phyloP scores from a whole-genome alignment of 1,140 invertebrate genomes.

The Helicoverpa armigera region DNA sequence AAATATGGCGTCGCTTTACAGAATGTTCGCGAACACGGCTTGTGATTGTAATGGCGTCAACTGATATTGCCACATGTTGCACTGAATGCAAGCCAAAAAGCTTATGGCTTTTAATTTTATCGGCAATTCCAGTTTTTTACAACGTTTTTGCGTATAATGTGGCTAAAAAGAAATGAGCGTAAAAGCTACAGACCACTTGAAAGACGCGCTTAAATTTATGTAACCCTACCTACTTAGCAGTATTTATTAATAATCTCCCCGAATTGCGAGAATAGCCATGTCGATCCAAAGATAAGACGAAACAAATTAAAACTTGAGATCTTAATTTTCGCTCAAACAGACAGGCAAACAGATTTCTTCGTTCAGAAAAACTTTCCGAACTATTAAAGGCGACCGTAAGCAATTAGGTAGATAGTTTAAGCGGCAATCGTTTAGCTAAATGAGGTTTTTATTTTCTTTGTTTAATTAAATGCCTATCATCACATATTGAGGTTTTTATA shows the following conservation, averaged over 20 bases:
- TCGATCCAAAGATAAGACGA: conserved; percentile 45
- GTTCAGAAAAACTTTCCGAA: conserved; percentile 14
- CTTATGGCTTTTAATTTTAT: conserved; percentile 1
- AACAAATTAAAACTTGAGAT: conserved; percentile 47
- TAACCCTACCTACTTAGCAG: conserved; percentile 6
- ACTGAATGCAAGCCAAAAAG: conserved; percentile 26
- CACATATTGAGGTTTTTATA: neutral
- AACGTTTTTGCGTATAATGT: neutral
- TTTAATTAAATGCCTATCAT: conserved; percentile 27
- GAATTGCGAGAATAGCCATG: conserved; percentile 37
- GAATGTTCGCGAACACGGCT: conserved; percentile 25
- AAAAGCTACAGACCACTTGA: neutral
- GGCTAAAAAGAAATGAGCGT: neutral
- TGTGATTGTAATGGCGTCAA: conserved; percentile 34
- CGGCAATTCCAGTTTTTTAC: neutral
- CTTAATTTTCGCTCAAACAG: conserved; percentile 37
- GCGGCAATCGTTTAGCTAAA: conserved; percentile 9
- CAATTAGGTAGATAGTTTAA: conserved; percentile 32
- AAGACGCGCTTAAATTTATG: neutral
- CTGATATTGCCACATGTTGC: conserved; percentile 37
- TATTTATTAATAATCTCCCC: conserved; percentile 28
- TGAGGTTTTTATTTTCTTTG: conserved; percentile 17
- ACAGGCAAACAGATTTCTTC: conserved; percentile 16
- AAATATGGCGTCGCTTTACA: conserved; percentile 29
- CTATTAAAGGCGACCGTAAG: conserved; percentile 33